Evolutionary conservation across 64 coral and sea anemone genomes (phyloP), one percentile per base, ranked within the genome.

Genomic region (Actinia equina): DNA sequence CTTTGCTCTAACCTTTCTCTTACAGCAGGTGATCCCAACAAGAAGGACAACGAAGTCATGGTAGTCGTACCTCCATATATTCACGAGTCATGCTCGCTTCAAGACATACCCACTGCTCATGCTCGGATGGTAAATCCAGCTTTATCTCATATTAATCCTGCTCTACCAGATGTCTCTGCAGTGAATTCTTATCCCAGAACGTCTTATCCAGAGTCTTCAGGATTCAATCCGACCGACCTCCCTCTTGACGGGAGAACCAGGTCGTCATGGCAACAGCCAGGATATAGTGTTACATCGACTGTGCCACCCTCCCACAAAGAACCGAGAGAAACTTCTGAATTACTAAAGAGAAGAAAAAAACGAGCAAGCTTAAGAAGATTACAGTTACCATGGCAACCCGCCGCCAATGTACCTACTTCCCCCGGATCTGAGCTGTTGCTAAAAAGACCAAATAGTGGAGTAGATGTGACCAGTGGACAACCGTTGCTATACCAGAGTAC

Each of bases 381-480:
- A 41, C 26, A 41, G 23, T 14, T 74, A 74, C 69, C 69, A 74
- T 74, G 69, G 69, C 69, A 74, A 74, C 69, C 0, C 15, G 0
- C 27, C 0, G 69, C 12, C 0, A 74, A n/a, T 74, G 23, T 25
- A 74, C 69, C 69, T 74, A 25, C 69, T 10, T 25, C 69, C 8
- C 69, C 69, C 41, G 27, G 43, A 81, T 81, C 78, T 46, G 78
- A 81, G 17, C 13, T 81, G 78, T 81, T 81, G 43, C 52, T 81
- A 44, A 49, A 52, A 37, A 81, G 17, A 22, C 14, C 42, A 52
- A 81, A 81, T 44, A 81, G 41, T 41, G 69, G 69, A 74, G 13
- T 9, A 42, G 69, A 74, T 16, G 9, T 41, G 69, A 74, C n/a
- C 6, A 1, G 12, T 74, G 7, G 69, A 26, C 69, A 74, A 74